Percentiles rank a stretch among this genome's conserved stretches.
Evolutionary conservation across 64 coral and sea anemone genomes (phyloP).

Genomic region (Catalaphyllia jardinei): DNA sequence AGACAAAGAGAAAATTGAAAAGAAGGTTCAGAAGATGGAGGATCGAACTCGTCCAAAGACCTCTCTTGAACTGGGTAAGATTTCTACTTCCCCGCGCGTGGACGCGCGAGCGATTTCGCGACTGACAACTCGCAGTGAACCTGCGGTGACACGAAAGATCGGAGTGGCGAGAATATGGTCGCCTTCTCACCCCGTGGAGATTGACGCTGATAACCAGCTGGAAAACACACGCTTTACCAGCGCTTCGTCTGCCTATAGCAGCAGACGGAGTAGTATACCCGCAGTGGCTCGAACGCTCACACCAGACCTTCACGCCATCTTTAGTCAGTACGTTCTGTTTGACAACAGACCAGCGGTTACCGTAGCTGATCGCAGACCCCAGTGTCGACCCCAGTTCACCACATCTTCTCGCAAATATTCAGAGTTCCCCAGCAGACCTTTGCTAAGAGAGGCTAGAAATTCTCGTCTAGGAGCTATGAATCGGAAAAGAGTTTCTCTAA

Average conservation of each 20-base stretch:
- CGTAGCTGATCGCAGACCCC: slow-evolving; percentile 15
- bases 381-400: too few species aligned
- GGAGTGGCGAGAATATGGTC: not conserved
- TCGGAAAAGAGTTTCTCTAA: not conserved
- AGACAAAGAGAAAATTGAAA: not conserved
- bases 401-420: not conserved
- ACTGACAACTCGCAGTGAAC: slow-evolving; percentile 62
- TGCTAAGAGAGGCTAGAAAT: not conserved
- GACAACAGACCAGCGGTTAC: slow-evolving; percentile 35
- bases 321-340: slow-evolving; percentile 69
- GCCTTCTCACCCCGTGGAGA: not conserved
- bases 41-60: slow-evolving; percentile 55
- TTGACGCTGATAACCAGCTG: not conserved
- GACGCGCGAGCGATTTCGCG: slow-evolving; percentile 48
- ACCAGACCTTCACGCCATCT: slow-evolving; percentile 81
- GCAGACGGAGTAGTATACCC: slow-evolving; percentile 44
- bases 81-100: not conserved
- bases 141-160: not conserved
- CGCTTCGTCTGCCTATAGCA: not conserved
- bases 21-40: not conserved
- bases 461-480: not conserved
- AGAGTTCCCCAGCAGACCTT: not conserved
- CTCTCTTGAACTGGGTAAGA: slow-evolving; percentile 17
- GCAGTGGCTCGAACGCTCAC: slow-evolving; percentile 56
- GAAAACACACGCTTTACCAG: slow-evolving; percentile 3